Base-by-base conservation (phyloP, 2,888 invertebrate genomes). In the Pheosia tremula region DNA sequence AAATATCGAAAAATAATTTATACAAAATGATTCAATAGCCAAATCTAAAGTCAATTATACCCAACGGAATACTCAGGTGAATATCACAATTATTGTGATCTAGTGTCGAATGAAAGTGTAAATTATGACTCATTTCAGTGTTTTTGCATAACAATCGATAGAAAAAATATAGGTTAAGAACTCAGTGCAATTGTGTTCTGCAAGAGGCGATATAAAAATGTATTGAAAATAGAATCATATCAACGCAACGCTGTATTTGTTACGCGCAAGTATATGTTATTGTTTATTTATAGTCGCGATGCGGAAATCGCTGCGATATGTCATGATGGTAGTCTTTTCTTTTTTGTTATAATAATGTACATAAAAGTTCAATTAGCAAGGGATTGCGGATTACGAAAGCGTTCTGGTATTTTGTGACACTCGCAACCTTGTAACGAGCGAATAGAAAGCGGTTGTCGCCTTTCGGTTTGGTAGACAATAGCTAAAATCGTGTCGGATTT, bases 111-210 rank as follows among this genome's bases (percentile, higher is more conserved):
- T 70, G 69, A 72, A 79, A 83, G 83, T 85, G 81, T 74, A 65
- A 74, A 82, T 67, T 75, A 84, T 89, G 87, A 89, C 80, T 88
- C 87, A 89, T 85, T 62, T 71, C 72, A 82, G 88, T 92, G 91
- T 91, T 92, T 92, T 92, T 90, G 92, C 91, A 90, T 91, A 92
- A 92, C 90, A 93, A 93, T 93, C 91, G 90, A 93, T 93, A 87
- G 86, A 88, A 87, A 85, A 88, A 88, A 93, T 92, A 90, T 91
- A 93, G 93, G 93, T 93, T 93, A 93, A 91, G 86, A 91, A 89
- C 86, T 89, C 78, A 81, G 84, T 85, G 85, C 82, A 87, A 85
- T 88, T 90, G 87, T 89, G 85, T 89, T 85, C 83, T 74, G 80
- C 84, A 86, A 75, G 70, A 76, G 87, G 84, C 84, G 85, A 84